Evolutionary conservation across 2,113 vertebrate genomes (phyloP).

Genomic region (Leptobrachium ailaonicum): DNA sequence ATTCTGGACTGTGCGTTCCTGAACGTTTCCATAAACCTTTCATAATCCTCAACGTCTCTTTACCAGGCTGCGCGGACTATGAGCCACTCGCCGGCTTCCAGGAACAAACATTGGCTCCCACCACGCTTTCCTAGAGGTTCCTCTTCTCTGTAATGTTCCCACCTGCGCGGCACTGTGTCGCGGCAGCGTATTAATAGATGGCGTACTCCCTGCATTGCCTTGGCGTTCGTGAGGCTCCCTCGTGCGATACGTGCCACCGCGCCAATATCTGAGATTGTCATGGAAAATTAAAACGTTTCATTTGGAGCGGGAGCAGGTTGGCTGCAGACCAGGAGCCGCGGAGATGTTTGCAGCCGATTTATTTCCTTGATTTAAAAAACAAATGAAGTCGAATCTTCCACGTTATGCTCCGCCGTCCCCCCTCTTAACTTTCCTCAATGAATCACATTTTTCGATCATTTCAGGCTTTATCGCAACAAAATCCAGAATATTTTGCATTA

Average conservation of each 20-base stretch:
- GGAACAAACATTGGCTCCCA: too few species aligned
- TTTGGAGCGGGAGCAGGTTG: constrained; percentile 31
- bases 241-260: constrained; percentile 15
- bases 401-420: neutral
- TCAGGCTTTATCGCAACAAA: neutral
- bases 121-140: too few species aligned
- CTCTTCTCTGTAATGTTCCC: too few species aligned
- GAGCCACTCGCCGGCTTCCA: too few species aligned
- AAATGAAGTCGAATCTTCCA: neutral
- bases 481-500: too few species aligned
- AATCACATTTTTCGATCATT: neutral
- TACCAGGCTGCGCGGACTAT: too few species aligned
- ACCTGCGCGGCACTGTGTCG: neutral
- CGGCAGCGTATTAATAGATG: constrained; percentile 21
- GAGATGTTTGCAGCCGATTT: neutral
- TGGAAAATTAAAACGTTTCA: constrained; percentile 37
- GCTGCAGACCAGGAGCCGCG: neutral
- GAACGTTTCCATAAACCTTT: too few species aligned
- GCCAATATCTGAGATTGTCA: constrained; percentile 31
- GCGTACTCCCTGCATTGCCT: neutral
- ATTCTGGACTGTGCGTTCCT: too few species aligned
- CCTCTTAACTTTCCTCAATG: neutral
- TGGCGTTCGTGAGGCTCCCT: constrained; percentile 9
- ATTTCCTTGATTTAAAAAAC: neutral
- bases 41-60: too few species aligned